phyloP scores from a whole-genome alignment of 1,140 invertebrate species.

The Mamestra configurata region DNA sequence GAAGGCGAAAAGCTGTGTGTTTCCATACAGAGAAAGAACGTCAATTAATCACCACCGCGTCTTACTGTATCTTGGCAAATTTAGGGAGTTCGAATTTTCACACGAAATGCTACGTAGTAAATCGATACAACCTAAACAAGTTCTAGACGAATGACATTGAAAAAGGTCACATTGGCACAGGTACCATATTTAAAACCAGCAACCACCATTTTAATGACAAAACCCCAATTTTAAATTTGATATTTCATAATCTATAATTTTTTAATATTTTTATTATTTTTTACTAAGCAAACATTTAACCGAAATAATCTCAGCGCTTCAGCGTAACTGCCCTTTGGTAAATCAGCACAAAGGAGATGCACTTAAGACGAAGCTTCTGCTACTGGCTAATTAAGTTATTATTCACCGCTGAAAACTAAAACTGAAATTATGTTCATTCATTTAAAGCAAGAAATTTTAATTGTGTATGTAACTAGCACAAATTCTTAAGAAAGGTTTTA shows the following conservation, averaged over 20 bases:
- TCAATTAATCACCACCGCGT: background rate
- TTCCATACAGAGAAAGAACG: background rate
- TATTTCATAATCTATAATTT: background rate
- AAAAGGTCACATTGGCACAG: too few species aligned
- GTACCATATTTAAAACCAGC: too few species aligned
- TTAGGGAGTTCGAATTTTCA: background rate
- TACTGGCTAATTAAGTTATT: background rate
- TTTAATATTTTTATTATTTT: too few species aligned
- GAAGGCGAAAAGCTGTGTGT: background rate
- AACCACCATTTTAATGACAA: too few species aligned
- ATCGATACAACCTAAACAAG: background rate
- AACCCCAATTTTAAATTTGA: background rate
- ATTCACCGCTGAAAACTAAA: too few species aligned
- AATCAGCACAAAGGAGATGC: conserved; percentile 30
- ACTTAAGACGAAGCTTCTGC: background rate
- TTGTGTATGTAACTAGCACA: too few species aligned
- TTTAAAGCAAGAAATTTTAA: too few species aligned
- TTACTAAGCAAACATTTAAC: conserved; percentile 13
- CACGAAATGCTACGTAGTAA: too few species aligned
- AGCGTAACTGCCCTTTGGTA: conserved; percentile 23
- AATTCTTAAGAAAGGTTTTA: too few species aligned
- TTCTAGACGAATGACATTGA: too few species aligned
- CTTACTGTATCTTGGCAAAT: background rate
- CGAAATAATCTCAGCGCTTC: conserved; percentile 12
- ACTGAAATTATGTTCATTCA: too few species aligned